A percentile compares a stretch with the other conserved stretches of the same genome.
Evolutionary conservation across 2,797 vertebrate genomes (phyloP).

Genomic region (Sebastes itinus): DNA sequence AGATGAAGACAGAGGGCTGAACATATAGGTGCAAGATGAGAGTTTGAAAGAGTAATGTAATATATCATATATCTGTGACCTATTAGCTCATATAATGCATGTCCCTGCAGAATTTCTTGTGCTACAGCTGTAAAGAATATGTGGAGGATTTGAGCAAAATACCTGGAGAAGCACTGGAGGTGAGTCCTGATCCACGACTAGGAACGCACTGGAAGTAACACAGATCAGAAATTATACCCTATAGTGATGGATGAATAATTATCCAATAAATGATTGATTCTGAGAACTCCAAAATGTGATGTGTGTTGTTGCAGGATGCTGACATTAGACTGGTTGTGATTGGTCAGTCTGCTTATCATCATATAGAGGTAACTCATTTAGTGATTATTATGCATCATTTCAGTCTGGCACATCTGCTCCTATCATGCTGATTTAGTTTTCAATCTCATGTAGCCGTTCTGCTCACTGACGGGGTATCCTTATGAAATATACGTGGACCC

Average conservation of each 20-base stretch:
- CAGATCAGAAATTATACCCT: background rate
- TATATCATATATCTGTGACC: background rate
- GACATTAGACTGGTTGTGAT: constrained; percentile 90
- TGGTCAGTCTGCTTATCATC: constrained; percentile 89
- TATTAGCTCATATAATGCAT: background rate
- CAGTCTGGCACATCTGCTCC: background rate
- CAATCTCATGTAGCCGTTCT: constrained; percentile 85
- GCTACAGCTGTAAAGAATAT: constrained; percentile 94
- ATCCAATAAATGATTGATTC: background rate
- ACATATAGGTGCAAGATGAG: background rate
- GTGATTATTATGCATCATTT: background rate
- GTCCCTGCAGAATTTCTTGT: constrained; percentile 90
- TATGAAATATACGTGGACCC: constrained; percentile 96
- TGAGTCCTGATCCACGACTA: constrained; percentile 61
- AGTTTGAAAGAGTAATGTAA: background rate
- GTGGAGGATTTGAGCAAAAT: constrained; percentile 94
- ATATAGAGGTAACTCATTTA: constrained; percentile 87
- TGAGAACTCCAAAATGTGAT: background rate
- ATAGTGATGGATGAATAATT: background rate
- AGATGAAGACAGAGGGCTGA: constrained; percentile 25
- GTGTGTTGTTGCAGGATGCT: constrained; percentile 82
- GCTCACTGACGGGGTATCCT: constrained; percentile 88
- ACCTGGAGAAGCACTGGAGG: constrained; percentile 83
- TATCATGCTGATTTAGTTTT: constrained; percentile 3
- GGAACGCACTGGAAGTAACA: background rate